These are phyloP conservation scores for Varecia variegata DNA, from an alignment of 2,797 vertebrate species.

Conservation along the genomic window DNA sequence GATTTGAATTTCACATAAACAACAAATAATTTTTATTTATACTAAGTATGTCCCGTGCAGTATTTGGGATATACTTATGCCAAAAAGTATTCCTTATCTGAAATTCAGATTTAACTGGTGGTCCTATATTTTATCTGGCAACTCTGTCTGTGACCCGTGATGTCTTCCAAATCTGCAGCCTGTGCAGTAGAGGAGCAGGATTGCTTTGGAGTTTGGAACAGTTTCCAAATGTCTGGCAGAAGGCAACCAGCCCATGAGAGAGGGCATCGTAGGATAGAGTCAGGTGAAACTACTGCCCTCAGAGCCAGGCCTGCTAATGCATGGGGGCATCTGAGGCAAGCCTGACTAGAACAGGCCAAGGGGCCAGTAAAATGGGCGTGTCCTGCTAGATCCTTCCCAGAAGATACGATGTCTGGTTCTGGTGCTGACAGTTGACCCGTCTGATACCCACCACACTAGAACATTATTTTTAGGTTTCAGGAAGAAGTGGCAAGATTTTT, in stretches of 20 bases:
- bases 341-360: background rate
- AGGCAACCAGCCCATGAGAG: background rate
- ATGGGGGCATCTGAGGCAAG: slow-evolving; percentile 15
- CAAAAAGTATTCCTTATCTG: slow-evolving; percentile 18
- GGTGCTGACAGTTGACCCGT: background rate
- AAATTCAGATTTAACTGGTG: background rate
- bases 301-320: background rate
- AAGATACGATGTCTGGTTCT: slow-evolving; percentile 37
- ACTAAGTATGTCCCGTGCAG: background rate
- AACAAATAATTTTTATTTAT: background rate
- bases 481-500: slow-evolving; percentile 37
- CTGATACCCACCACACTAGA: background rate
- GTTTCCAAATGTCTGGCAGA: slow-evolving; percentile 43
- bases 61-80: background rate
- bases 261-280: background rate
- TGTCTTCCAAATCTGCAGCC: background rate
- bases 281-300: background rate
- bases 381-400: slow-evolving; percentile 35
- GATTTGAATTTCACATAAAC: slow-evolving; percentile 39
- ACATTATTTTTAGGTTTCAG: slow-evolving; percentile 63
- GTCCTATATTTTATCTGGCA: slow-evolving; percentile 17
- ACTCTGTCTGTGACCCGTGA: background rate
- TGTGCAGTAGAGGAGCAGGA: background rate
- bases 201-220: background rate
- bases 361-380: background rate